A percentile compares a stretch with the other conserved stretches of the same genome.
Conservation (phyloP, 2,888 invertebrate species). For the Leuctra nigra region DNA sequence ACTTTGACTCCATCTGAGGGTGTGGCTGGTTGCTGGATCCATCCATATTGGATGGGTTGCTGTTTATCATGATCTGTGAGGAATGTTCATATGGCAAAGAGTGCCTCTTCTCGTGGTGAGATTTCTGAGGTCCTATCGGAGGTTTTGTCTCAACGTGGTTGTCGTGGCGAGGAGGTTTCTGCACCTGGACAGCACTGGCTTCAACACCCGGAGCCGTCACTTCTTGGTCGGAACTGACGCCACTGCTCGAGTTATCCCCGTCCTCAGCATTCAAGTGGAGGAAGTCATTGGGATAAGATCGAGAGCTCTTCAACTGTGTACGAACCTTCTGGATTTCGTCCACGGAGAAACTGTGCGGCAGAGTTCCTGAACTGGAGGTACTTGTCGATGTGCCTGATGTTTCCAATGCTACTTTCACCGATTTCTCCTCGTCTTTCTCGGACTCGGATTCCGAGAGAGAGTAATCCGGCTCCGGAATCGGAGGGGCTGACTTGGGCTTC, state of each 20-base stretch:
- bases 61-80: not conserved
- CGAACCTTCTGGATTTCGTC: conserved; percentile 85
- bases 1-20: not conserved
- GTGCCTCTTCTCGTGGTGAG: not conserved
- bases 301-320: conserved; percentile 76
- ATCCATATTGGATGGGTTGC: not conserved
- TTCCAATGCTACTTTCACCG: conserved; percentile 50
- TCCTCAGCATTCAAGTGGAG: conserved; percentile 50
- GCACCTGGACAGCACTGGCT: conserved; percentile 5
- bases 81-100: not conserved
- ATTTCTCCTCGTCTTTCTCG: conserved; percentile 48
- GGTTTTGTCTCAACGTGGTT: conserved; percentile 1
- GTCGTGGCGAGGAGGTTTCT: not conserved
- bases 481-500: conserved; percentile 45
- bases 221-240: conserved; percentile 82
- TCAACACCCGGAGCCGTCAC: conserved; percentile 41
- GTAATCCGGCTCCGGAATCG: conserved; percentile 90
- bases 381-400: conserved; percentile 61
- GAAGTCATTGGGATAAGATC: conserved; percentile 81
- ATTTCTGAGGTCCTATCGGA: not conserved
- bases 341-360: conserved; percentile 80
- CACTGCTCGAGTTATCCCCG: conserved; percentile 82
- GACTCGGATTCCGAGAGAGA: conserved; percentile 82
- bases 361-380: conserved; percentile 60
- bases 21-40: not conserved